These are phyloP conservation scores for Mesaphorura yosii DNA, from an alignment of 1,140 invertebrate genomes.

Conservation along the genomic window DNA sequence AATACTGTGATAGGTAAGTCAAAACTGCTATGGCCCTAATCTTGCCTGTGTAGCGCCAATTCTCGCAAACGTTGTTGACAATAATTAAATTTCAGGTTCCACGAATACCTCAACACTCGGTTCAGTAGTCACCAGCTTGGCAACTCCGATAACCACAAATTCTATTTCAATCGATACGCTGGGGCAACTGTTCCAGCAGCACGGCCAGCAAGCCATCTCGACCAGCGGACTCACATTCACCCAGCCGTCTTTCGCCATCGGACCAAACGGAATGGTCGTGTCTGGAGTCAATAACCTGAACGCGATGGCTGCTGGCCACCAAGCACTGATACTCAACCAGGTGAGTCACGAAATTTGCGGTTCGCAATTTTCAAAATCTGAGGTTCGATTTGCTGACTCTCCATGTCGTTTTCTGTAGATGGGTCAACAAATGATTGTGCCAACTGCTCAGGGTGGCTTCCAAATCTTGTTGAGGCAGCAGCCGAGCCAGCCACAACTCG, in stretches of 20 bases:
- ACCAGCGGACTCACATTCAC: neutral
- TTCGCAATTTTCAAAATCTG: neutral
- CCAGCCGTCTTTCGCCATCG: constrained; percentile 9
- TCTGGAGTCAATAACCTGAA: constrained; percentile 15
- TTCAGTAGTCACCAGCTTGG: neutral
- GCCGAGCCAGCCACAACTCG: constrained; percentile 28
- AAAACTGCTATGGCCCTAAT: no score
- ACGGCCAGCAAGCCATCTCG: neutral
- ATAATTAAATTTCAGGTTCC: no score
- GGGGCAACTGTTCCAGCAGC: constrained; percentile 1
- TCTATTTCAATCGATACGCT: neutral
- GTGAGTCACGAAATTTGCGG: constrained; percentile 7
- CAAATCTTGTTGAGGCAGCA: constrained; percentile 30
- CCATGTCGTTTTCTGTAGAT: constrained; percentile 17
- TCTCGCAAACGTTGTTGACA: no score
- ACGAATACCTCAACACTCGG: neutral
- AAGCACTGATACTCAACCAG: constrained; percentile 31
- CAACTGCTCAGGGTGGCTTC: constrained; percentile 25
- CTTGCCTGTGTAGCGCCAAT: no score
- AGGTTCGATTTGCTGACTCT: neutral
- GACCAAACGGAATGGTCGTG: constrained; percentile 20
- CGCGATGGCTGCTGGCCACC: constrained; percentile 9
- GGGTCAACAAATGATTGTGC: constrained; percentile 28
- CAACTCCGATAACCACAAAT: neutral
- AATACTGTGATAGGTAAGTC: no score